phyloP scores from a whole-genome alignment of 1,140 invertebrate species.

The Hyphantria cunea region DNA sequence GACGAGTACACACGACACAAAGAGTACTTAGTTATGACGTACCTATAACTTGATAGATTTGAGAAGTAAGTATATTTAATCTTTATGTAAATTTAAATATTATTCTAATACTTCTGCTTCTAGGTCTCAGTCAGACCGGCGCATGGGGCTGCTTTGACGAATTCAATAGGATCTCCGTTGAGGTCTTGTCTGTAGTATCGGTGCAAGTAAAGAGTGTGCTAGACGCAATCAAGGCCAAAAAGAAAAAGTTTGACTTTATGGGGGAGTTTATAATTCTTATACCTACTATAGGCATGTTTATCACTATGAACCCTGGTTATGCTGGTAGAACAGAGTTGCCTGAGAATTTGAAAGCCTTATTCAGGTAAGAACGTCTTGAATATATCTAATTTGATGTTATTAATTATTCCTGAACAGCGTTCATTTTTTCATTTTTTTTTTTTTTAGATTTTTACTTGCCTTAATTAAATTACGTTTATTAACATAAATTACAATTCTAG shows the following conservation, averaged over 20 bases:
- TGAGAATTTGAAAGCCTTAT: constrained; percentile 89
- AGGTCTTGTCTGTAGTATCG: constrained; percentile 96
- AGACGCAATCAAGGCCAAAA: constrained; percentile 92
- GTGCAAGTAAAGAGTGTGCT: constrained; percentile 92
- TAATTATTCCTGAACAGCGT: no score
- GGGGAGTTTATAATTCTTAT: constrained; percentile 90
- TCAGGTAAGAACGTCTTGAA: constrained; percentile 84
- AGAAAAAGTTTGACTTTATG: constrained; percentile 91
- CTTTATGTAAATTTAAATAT: no score
- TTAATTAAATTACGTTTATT: no score
- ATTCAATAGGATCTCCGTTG: constrained; percentile 96
- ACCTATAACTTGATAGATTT: no score
- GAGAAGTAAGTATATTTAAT: no score
- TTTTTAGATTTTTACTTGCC: no score
- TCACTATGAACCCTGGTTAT: constrained; percentile 97
- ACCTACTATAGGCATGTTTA: constrained; percentile 94
- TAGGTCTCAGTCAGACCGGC: constrained; percentile 93
- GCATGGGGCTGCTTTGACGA: constrained; percentile 98
- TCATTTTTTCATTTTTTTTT: no score
- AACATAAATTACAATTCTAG: no score
- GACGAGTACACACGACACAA: no score
- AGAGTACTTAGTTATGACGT: no score
- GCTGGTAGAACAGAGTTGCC: constrained; percentile 93
- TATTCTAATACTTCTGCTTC: no score
- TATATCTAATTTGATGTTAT: no score